Conservation (phyloP, 2,113 vertebrate genomes). For the Pedetes capensis region DNA sequence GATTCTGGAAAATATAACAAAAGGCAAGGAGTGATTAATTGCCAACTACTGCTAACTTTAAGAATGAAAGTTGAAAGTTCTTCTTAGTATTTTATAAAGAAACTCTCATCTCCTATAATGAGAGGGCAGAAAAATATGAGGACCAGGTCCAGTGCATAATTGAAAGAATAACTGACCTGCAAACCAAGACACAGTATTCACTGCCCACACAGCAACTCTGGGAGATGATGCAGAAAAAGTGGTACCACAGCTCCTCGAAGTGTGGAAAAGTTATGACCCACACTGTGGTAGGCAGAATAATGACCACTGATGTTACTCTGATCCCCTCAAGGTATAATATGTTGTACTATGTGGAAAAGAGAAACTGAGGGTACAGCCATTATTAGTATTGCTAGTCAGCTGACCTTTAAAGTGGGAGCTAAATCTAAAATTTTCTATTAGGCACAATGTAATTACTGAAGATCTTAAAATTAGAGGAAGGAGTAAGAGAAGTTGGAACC, state of each 20-base stretch:
- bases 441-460: background rate
- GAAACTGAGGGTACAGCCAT: background rate
- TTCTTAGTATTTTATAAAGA: background rate
- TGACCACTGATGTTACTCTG: background rate
- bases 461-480: background rate
- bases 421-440: background rate
- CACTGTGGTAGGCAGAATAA: background rate
- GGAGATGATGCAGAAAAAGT: background rate
- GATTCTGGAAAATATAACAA: background rate
- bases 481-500: no score
- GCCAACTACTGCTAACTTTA: background rate
- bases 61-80: background rate
- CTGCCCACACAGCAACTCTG: background rate
- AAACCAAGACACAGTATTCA: background rate
- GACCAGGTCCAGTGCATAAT: background rate
- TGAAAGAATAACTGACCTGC: background rate
- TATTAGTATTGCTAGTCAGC: background rate
- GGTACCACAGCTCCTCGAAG: background rate
- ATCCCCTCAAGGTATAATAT: background rate
- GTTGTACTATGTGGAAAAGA: background rate
- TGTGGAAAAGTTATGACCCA: background rate
- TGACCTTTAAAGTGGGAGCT: background rate
- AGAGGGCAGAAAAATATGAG: background rate
- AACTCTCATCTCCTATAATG: background rate
- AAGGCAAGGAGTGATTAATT: background rate